Percentiles rank a stretch among this genome's conserved stretches.
These are phyloP conservation scores for Icerya purchasi DNA, from an alignment of 2,888 invertebrate genomes.

Conservation along the genomic window DNA sequence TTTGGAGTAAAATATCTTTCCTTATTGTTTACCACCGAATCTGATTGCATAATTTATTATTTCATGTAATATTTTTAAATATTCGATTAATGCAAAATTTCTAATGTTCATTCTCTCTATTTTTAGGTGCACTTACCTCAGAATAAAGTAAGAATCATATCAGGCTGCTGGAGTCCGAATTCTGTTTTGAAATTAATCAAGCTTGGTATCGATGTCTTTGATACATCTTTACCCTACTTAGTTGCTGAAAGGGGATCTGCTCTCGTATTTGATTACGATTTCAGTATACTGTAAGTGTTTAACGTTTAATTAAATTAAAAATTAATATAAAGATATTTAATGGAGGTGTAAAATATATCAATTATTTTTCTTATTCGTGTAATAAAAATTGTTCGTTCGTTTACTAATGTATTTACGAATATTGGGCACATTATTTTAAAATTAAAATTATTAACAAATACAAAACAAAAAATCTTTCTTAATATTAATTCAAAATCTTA, in stretches of 20 bases:
- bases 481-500: too few species aligned
- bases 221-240: conserved; percentile 57
- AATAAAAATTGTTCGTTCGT: too few species aligned
- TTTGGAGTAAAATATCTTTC: too few species aligned
- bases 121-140: conserved; percentile 39
- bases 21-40: background rate
- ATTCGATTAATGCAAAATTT: background rate
- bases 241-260: conserved; percentile 47
- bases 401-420: background rate
- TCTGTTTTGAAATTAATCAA: conserved; percentile 47
- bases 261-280: conserved; percentile 35
- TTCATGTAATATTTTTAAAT: background rate
- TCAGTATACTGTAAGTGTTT: conserved; percentile 16
- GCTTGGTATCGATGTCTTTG: conserved; percentile 68
- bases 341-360: too few species aligned
- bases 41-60: too few species aligned
- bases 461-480: too few species aligned
- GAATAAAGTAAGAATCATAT: conserved; percentile 45
- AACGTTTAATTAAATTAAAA: too few species aligned
- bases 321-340: too few species aligned
- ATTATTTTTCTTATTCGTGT: too few species aligned
- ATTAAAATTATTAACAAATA: too few species aligned
- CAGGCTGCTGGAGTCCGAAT: conserved; percentile 60
- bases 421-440: background rate
- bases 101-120: conserved; percentile 18